phyloP scores from a whole-genome alignment of 2,888 invertebrate species.

The Pediacus dermestoides region DNA sequence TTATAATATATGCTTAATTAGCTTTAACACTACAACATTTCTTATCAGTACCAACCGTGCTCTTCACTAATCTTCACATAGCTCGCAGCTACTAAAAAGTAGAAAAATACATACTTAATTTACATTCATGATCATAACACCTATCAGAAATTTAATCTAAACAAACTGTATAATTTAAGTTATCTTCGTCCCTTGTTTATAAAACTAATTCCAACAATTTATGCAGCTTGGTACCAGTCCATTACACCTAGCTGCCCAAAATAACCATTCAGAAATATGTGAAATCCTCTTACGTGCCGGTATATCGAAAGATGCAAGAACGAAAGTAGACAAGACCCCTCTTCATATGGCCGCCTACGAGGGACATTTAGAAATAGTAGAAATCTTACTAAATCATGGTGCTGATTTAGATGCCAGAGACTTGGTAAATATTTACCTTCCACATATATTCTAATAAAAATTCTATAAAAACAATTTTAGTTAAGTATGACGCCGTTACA shows the following conservation, averaged over 20 bases:
- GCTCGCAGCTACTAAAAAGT: too few relatives aligned
- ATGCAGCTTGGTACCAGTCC: conserved; percentile 82
- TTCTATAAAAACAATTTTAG: conserved; percentile 55
- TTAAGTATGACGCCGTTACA: conserved; percentile 88
- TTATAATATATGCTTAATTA: too few relatives aligned
- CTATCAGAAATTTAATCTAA: too few relatives aligned
- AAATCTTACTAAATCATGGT: conserved; percentile 63
- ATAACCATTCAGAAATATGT: conserved; percentile 75
- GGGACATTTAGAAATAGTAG: conserved; percentile 73
- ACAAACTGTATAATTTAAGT: too few relatives aligned
- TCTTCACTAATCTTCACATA: too few relatives aligned
- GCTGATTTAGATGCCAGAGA: conserved; percentile 73
- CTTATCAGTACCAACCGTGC: too few relatives aligned
- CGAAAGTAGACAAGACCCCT: conserved; percentile 89
- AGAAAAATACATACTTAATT: too few relatives aligned
- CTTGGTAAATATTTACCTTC: conserved; percentile 58
- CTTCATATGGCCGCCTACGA: conserved; percentile 85
- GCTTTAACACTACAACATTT: too few relatives aligned
- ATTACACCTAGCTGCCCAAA: conserved; percentile 80
- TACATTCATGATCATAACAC: too few relatives aligned
- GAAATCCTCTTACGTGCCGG: conserved; percentile 81
- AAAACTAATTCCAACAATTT: conserved; percentile 2
- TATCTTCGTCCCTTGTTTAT: too few relatives aligned
- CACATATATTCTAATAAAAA: conserved; percentile 7
- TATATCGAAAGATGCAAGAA: conserved; percentile 82